Evolutionary conservation across 2,797 vertebrate species (phyloP), one percentile per base, ranked within the genome.

Genomic region (Onychomys torridus): DNA sequence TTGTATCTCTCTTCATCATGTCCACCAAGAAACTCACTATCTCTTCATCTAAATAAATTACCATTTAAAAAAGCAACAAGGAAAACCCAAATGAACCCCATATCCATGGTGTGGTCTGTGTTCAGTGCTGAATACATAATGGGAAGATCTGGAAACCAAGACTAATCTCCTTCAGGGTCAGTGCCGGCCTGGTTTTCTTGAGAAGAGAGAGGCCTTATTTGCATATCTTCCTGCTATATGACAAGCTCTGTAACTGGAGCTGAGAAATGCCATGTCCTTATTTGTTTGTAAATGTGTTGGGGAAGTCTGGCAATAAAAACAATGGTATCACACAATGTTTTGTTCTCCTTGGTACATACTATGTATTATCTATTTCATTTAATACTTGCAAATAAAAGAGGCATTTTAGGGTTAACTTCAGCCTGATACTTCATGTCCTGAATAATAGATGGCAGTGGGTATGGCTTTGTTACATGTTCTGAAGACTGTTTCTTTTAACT

Each of bases 1-100:
- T 5, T 1, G 13, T 55, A 8, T 37, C 9, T 1, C 6, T 0
- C 2, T 11, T 2, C 3, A 5, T 29, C 21, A 10, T 55, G 13
- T 69, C 5, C 9, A 55, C 23, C 29, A 4, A 55, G 7, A 16
- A 0, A 69, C 6, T 19, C 25, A 87, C 0, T 52, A 37, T 3
- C 2, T 71, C 4, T 6, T 25, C 21, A 21, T 7, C 14, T 17
- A 8, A 13, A 55, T 25, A 10, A 17, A 71, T 17, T 65, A 63
- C 27, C 83, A n/a, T n/a, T 69, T 3, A 55, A 52, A 52, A 69
- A 23, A 37, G 46, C 21, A 71, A 52, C 2, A 52, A 86, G 34
- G 1, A 71, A 69, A 52, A n/a, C 4, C 2, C 34, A 69, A 16
- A 13, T 86, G 11, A 86, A 1, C 13, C 49, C 0, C 0, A 27